Conservation (phyloP, 2,888 invertebrate genomes). For the Crematogaster levior region DNA sequence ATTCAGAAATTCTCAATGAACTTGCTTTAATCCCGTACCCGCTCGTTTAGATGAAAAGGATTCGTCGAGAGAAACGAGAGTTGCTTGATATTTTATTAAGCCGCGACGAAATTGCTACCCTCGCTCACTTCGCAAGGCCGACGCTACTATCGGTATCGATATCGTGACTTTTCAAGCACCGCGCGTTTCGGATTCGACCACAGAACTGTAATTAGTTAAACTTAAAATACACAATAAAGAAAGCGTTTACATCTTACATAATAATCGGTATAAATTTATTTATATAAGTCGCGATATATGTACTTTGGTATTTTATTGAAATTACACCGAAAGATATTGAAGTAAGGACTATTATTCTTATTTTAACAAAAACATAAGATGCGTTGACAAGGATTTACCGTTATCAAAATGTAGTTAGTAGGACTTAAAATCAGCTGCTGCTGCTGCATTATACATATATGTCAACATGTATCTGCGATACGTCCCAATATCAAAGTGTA, state of each 20-base stretch:
- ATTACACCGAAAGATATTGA: neutral
- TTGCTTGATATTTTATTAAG: slow-evolving; percentile 53
- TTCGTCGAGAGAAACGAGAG: slow-evolving; percentile 14
- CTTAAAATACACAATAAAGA: neutral
- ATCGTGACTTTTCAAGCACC: slow-evolving; percentile 44
- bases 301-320: neutral
- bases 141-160: slow-evolving; percentile 29
- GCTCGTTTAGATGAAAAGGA: slow-evolving; percentile 53
- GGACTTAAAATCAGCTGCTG: slow-evolving; percentile 35
- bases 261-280: neutral
- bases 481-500: slow-evolving; percentile 5
- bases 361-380: neutral
- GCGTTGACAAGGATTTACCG: slow-evolving; percentile 11
- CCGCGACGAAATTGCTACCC: slow-evolving; percentile 47
- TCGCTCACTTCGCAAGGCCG: slow-evolving; percentile 8
- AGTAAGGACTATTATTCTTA: neutral
- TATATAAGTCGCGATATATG: neutral
- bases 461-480: neutral
- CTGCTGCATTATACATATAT: neutral
- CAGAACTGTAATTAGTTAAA: slow-evolving; percentile 8
- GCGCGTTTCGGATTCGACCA: neutral
- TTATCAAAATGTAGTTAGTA: slow-evolving; percentile 8
- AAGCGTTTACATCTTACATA: neutral
- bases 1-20: slow-evolving; percentile 58
- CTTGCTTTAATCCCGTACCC: slow-evolving; percentile 35